A percentile compares a stretch with the other conserved stretches of the same genome.
Conservation (phyloP, 2,888 invertebrate species). For the Tiliacea citrago region DNA sequence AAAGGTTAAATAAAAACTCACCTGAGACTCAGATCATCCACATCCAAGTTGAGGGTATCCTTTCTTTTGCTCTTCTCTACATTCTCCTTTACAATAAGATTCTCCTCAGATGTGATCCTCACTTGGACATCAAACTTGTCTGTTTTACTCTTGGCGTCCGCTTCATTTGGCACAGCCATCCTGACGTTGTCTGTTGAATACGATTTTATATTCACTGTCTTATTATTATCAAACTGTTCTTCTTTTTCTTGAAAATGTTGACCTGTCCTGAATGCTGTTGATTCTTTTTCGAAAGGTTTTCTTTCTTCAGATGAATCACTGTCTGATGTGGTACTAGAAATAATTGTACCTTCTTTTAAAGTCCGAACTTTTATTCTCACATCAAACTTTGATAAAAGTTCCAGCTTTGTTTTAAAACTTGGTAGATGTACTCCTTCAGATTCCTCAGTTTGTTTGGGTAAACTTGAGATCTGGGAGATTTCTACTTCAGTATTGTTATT, state of each 20-base stretch:
- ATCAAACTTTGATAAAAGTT: conserved; percentile 89
- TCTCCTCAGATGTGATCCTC: conserved; percentile 88
- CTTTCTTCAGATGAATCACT: conserved; percentile 78
- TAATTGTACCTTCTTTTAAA: conserved; percentile 81
- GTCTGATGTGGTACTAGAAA: conserved; percentile 84
- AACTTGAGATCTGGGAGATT: conserved; percentile 73
- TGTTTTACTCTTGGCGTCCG: conserved; percentile 82
- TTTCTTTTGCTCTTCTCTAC: conserved; percentile 79
- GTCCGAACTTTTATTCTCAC: conserved; percentile 89
- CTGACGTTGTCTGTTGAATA: conserved; percentile 83
- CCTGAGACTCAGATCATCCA: conserved; percentile 90
- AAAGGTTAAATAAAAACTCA: conserved; percentile 59
- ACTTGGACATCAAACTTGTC: conserved; percentile 89
- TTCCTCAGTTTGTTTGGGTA: conserved; percentile 69
- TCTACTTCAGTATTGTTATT: conserved; percentile 73
- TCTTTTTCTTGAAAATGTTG: conserved; percentile 77
- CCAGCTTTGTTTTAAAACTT: conserved; percentile 86
- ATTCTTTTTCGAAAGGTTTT: conserved; percentile 66
- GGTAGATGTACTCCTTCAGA: conserved; percentile 69
- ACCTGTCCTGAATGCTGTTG: conserved; percentile 66
- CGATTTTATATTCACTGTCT: conserved; percentile 78
- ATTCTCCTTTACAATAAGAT: conserved; percentile 84
- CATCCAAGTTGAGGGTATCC: conserved; percentile 88
- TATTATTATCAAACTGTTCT: conserved; percentile 71
- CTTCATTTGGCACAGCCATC: conserved; percentile 88